phyloP scores from a whole-genome alignment of 2,888 invertebrate species.

The Eurytoma californica region DNA sequence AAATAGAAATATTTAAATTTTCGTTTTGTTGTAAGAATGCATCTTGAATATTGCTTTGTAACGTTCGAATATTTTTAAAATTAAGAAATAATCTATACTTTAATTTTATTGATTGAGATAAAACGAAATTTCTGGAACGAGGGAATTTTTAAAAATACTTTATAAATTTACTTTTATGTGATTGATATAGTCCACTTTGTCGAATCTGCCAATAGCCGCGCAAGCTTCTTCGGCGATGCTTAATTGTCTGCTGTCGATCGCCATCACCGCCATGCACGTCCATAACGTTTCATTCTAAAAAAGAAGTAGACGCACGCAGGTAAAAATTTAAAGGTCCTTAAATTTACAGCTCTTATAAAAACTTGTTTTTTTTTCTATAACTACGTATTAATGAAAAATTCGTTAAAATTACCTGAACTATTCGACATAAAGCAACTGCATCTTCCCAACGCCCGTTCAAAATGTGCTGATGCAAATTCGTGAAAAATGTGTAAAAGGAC shows the following conservation, averaged over 20 bases:
- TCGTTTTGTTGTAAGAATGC: no score
- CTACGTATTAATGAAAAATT: neutral
- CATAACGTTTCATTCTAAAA: conserved; percentile 83
- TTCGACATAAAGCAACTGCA: conserved; percentile 87
- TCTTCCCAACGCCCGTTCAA: conserved; percentile 89
- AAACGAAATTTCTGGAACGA: no score
- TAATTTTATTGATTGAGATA: no score
- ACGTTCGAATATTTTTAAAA: no score
- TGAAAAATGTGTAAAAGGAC: conserved; percentile 71
- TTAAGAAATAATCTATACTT: no score
- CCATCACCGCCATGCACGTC: conserved; percentile 95
- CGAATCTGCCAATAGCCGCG: conserved; percentile 89
- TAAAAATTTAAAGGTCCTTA: conserved; percentile 2
- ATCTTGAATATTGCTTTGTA: neutral
- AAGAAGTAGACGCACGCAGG: neutral
- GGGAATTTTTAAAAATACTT: no score
- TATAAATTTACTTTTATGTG: conserved; percentile 81
- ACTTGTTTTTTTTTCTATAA: neutral
- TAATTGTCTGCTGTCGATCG: conserved; percentile 90
- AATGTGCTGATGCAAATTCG: conserved; percentile 80
- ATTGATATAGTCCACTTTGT: conserved; percentile 91
- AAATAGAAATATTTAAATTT: no score
- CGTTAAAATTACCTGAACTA: conserved; percentile 77
- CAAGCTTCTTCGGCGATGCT: conserved; percentile 96
- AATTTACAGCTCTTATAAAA: neutral